phyloP scores from a whole-genome alignment of 2,113 vertebrate species.

The Sylvietta virens region DNA sequence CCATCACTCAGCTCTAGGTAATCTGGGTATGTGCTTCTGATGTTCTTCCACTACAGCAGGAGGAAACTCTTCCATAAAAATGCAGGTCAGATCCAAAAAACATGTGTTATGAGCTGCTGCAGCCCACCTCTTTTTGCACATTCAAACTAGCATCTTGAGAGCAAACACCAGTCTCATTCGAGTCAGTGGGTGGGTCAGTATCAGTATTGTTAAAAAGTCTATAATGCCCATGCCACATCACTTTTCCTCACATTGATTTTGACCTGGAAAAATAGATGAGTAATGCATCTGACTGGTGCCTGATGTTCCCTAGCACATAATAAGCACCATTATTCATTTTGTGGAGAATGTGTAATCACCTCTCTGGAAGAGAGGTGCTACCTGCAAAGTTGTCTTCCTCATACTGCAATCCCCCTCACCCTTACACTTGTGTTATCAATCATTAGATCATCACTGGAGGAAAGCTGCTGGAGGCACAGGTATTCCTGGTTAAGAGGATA shows the following conservation, averaged over 20 bases:
- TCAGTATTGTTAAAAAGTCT: neutral
- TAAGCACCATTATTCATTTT: neutral
- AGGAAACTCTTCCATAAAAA: neutral
- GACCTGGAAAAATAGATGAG: neutral
- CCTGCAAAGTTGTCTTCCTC: neutral
- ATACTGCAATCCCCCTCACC: neutral
- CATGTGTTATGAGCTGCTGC: neutral
- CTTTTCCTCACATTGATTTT: neutral
- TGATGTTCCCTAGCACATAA: neutral
- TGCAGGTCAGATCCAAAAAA: neutral
- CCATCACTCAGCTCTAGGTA: rapidly evolving
- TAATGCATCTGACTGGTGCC: neutral
- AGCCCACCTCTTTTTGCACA: neutral
- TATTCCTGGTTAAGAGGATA: neutral
- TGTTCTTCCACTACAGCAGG: too few species aligned
- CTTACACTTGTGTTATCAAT: neutral
- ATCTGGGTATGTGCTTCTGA: neutral
- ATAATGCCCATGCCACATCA: neutral
- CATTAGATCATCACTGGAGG: neutral
- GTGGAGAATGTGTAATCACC: neutral
- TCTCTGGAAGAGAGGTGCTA: neutral
- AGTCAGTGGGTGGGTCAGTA: neutral
- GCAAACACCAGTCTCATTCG: neutral
- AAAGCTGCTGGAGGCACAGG: neutral
- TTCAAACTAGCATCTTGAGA: neutral